phyloP scores from a whole-genome alignment of 1,140 invertebrate genomes.

The Chymomyza costata region DNA sequence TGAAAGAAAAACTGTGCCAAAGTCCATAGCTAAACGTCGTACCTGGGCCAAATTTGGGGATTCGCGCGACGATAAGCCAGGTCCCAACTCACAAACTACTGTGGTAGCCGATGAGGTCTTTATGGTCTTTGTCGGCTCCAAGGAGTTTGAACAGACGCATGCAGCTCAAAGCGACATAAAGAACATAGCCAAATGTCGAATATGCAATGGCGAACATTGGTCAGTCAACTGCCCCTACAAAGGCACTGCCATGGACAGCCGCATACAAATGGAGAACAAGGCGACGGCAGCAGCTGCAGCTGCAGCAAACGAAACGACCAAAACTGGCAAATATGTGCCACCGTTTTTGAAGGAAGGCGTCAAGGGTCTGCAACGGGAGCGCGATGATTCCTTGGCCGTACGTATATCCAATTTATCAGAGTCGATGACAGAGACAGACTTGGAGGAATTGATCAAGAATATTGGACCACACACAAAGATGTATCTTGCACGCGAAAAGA shows the following conservation, averaged over 20 bases:
- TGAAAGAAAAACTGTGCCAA: slow-evolving; percentile 92
- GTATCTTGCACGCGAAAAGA: slow-evolving; percentile 91
- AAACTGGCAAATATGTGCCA: slow-evolving; percentile 86
- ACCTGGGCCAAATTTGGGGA: slow-evolving; percentile 97
- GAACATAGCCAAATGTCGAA: slow-evolving; percentile 93
- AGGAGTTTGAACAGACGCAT: slow-evolving; percentile 89
- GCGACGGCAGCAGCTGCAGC: slow-evolving; percentile 49
- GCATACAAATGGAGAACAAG: slow-evolving; percentile 74
- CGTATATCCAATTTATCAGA: slow-evolving; percentile 98
- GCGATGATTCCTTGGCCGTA: slow-evolving; percentile 91
- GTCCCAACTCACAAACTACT: slow-evolving; percentile 97
- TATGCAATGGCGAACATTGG: slow-evolving; percentile 98
- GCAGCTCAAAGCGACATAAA: slow-evolving; percentile 79
- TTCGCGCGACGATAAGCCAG: slow-evolving; percentile 91
- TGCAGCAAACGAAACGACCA: slow-evolving; percentile 60
- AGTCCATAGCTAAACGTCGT: slow-evolving; percentile 92
- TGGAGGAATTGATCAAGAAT: slow-evolving; percentile 94
- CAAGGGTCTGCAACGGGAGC: slow-evolving; percentile 80
- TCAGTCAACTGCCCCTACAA: slow-evolving; percentile 98
- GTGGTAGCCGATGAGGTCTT: slow-evolving; percentile 96
- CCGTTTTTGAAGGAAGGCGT: slow-evolving; percentile 91
- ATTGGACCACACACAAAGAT: slow-evolving; percentile 80
- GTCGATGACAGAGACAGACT: slow-evolving; percentile 94
- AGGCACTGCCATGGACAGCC: slow-evolving; percentile 85
- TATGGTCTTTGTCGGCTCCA: slow-evolving; percentile 92